A percentile compares a stretch with the other conserved stretches of the same genome.
Evolutionary conservation across 2,113 vertebrate genomes (phyloP).

Genomic region (human): GRCh38 chr11:11618001-11618500

Average conservation of each 20-base stretch:
- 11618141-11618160: slow-evolving; percentile 75
- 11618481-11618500: neutral
- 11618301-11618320: neutral
- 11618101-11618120: slow-evolving; percentile 64
- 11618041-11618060: slow-evolving; percentile 84
- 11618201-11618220: slow-evolving; percentile 56
- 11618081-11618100: slow-evolving; percentile 70
- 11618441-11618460: neutral
- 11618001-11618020: slow-evolving; percentile 76
- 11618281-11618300: neutral
- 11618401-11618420: neutral
- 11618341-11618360: neutral
- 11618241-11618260: slow-evolving; percentile 35
- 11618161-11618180: slow-evolving; percentile 61
- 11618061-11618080: slow-evolving; percentile 81
- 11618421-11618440: neutral
- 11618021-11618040: slow-evolving; percentile 81
- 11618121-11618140: slow-evolving; percentile 61
- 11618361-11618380: neutral
- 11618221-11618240: slow-evolving; percentile 49
- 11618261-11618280: slow-evolving; percentile 26
- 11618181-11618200: slow-evolving; percentile 69
- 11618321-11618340: neutral
- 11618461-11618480: neutral
- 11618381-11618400: neutral